Evolutionary conservation across 2,113 vertebrate species (phyloP), one percentile per base, ranked within the genome.

Genomic region (Pionites leucogaster): DNA sequence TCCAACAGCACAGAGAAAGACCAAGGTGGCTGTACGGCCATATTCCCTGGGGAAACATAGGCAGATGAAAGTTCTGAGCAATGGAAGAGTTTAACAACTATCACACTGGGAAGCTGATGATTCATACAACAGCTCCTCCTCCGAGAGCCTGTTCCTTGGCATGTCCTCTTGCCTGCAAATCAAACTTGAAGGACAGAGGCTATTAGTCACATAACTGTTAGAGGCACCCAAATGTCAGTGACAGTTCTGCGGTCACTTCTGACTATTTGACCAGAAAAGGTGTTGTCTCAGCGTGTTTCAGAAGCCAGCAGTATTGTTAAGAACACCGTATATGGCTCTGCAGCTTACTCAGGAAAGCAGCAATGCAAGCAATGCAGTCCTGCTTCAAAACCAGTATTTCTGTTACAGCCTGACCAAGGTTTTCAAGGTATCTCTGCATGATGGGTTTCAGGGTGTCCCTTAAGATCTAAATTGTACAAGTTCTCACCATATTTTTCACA

Each of bases 301-400:
- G 77, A 81, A 60, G 84, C 53, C 88, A 75, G 60, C 60, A 39
- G 67, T 64, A 63, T 16, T 72, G 64, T 20, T 7, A 52, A 72
- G 59, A 88, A 52, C 44, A 70, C 82, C 6, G 3, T 59, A 46
- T 31, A 42, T 18, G 44, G 74, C 17, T 85, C 10, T 82, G 37
- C 52, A 37, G 41, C 49, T 84, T 79, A 59, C 39, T 82, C 82
- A 53, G 75, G 71, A 77, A 90, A 92, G 82, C 82, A 90, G 79
- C 70, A 46, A 47, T 8, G 35, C 52, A 68, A 55, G 60, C 62
- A 81, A 79, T 7, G 39, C 49, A 86, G 28, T 62, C 35, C 71
- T 62, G 55, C 44, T 20, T 93, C 94, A 86, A 74, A 90, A 52
- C 19, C 4, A 17, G n/a, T 17, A n/a, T 28, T 90, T 64, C 81